A percentile compares a stretch with the other conserved stretches of the same genome.
Evolutionary conservation across 2,113 vertebrate species (phyloP).

Genomic region (Perca fluviatilis): DNA sequence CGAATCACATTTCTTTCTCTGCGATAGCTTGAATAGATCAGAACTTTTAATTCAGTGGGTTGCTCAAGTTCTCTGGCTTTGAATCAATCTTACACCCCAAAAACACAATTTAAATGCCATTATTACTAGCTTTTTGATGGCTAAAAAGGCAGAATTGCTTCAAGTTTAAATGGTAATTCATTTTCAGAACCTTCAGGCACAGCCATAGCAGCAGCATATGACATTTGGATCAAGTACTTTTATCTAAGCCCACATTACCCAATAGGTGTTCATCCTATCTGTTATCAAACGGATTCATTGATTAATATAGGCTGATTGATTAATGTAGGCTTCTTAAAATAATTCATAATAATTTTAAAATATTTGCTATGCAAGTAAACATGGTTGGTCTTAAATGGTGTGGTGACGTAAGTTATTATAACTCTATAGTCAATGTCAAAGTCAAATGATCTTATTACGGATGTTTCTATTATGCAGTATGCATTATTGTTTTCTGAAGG

Average conservation of each 20-base stretch:
- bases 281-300: not conserved
- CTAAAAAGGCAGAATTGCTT: not conserved
- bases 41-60: not conserved
- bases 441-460: not conserved
- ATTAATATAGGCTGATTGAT: no score
- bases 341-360: not conserved
- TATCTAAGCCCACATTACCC: not conserved
- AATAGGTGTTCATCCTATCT: not conserved
- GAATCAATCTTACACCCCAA: not conserved
- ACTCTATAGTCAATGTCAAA: no score
- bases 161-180: not conserved
- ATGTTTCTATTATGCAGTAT: not conserved
- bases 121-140: not conserved
- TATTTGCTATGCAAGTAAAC: not conserved
- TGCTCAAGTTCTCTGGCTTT: not conserved
- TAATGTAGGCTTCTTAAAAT: no score
- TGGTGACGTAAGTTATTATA: not conserved
- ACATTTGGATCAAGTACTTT: not conserved
- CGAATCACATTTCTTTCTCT: no score
- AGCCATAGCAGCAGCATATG: not conserved
- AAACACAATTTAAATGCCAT: not conserved
- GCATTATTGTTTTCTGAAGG: not conserved
- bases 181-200: not conserved
- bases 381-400: no score
- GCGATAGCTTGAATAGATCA: not conserved